Evolutionary conservation across 2,888 invertebrate genomes (phyloP), one percentile per base, ranked within the genome.

Genomic region (Leptothorax acervorum): DNA sequence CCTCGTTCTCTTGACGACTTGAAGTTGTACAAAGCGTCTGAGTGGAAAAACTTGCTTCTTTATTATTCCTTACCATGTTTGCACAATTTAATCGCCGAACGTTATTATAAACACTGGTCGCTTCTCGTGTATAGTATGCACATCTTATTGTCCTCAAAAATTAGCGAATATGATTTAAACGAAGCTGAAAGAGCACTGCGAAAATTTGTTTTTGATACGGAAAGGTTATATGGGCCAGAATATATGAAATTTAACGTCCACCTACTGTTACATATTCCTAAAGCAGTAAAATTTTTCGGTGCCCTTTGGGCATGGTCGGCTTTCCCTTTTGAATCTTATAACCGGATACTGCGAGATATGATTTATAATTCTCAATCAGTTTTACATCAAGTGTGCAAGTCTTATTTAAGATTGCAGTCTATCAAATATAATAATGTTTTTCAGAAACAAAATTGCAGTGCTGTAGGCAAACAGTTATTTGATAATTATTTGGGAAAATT

Each of bases 381-480:
- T n/a, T n/a, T 53, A n/a, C n/a, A 8, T 8, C 53, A 53, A n/a
- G 53, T 53, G n/a, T 53, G 53, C 53, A 53, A 53, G 1, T 53
- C n/a, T 2, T 53, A 53, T 9, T 2, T 53, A n/a, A n/a, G 53
- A 53, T 53, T 53, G 53, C 53, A 53, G 23, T 23, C 23, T 23
- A 23, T 23, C 23, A 23, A 23, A 23, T 23, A 23, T 23, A 23
- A 23, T 23, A 23, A 23, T 23, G 23, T 23, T 53, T 23, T n/a
- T 53, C 53, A 53, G 9, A 53, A 53, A 53, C 9, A 53, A 53
- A 53, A 53, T 23, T 53, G 53, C 9, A 53, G 53, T 23, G n/a
- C n/a, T n/a, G n/a, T 23, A 53, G 53, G 53, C n/a, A 53, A 53
- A 53, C 53, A 53, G 53, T 53, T 53, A n/a, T 53, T 53, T 53